Conservation (phyloP, 2,113 vertebrate genomes). For the Clinocottus analis region DNA sequence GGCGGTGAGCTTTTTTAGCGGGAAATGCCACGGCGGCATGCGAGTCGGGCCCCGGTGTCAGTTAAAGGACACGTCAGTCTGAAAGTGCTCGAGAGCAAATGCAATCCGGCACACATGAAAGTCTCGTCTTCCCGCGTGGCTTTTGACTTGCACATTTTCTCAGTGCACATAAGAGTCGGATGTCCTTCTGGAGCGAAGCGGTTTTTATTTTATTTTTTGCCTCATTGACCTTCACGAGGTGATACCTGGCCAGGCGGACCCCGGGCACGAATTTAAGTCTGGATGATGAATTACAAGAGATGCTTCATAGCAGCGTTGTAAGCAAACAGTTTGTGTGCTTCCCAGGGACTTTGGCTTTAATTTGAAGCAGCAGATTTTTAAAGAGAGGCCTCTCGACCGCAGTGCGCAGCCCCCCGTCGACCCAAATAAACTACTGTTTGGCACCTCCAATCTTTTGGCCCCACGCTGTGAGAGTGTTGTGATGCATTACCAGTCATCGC, state of each 20-base stretch:
- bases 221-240: constrained; percentile 67
- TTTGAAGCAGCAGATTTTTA: constrained; percentile 51
- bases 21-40: constrained; percentile 41
- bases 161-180: constrained; percentile 20
- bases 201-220: constrained; percentile 49
- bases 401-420: constrained; percentile 7
- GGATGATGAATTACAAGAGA: constrained; percentile 76
- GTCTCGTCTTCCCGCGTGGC: constrained; percentile 31
- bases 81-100: constrained; percentile 48
- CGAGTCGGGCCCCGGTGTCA: constrained; percentile 45
- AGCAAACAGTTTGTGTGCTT: constrained; percentile 57
- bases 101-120: constrained; percentile 48
- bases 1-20: constrained; percentile 16
- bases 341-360: constrained; percentile 56
- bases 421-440: constrained; percentile 43
- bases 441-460: constrained; percentile 41
- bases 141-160: constrained; percentile 59
- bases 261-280: constrained; percentile 54
- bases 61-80: constrained; percentile 60
- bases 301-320: constrained; percentile 43
- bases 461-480: constrained; percentile 43
- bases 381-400: constrained; percentile 18
- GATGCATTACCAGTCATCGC: constrained; percentile 31
- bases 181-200: constrained; percentile 37
- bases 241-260: constrained; percentile 59